Evolutionary conservation across 2,113 vertebrate species (phyloP).

Genomic region (Lophotis ruficrista): DNA sequence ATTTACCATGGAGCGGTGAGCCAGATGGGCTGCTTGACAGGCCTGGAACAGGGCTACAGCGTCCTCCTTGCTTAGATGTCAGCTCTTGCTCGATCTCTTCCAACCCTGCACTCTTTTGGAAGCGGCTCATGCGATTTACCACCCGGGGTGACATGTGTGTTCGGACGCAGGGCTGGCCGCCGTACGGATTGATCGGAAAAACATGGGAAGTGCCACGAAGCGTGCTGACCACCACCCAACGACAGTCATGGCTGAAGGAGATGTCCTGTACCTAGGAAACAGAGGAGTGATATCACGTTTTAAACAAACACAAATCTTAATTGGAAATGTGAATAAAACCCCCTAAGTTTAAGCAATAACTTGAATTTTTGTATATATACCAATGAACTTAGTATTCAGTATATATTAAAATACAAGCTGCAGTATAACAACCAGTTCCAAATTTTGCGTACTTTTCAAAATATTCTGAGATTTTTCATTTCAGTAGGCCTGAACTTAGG

Average conservation of each 20-base stretch:
- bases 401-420: background rate
- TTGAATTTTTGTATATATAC: background rate
- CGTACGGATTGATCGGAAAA: conserved; percentile 95
- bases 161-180: conserved; percentile 91
- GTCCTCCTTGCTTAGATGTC: conserved; percentile 86
- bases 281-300: accelerated
- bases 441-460: background rate
- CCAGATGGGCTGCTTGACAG: conserved; percentile 95
- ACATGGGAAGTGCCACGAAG: conserved; percentile 95
- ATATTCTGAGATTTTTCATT: background rate
- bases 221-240: conserved; percentile 97
- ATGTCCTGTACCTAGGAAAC: conserved; percentile 92
- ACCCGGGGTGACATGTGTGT: conserved; percentile 96
- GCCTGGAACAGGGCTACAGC: conserved; percentile 93
- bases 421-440: background rate
- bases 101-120: conserved; percentile 96
- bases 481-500: background rate
- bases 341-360: background rate
- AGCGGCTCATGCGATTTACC: conserved; percentile 97
- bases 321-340: background rate
- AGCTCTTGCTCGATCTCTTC: conserved; percentile 98
- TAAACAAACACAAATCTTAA: background rate
- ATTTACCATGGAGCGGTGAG: conserved; percentile 93
- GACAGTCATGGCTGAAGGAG: conserved; percentile 97
- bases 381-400: background rate